Evolutionary conservation across 92 coral and sea anemone genomes (phyloP).

Genomic region (Paragorgia papillata): DNA sequence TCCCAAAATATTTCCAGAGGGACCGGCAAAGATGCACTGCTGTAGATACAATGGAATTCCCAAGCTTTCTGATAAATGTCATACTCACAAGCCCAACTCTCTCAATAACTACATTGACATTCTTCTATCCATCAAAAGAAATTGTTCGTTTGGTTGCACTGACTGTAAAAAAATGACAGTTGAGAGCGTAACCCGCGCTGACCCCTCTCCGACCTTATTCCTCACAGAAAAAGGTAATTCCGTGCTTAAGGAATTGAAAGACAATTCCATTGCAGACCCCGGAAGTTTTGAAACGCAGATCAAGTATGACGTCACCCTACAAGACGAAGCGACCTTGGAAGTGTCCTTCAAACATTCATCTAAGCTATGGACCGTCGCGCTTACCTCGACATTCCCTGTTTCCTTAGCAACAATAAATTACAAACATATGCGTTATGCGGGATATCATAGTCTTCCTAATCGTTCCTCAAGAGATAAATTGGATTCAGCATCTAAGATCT

Average conservation of each 20-base stretch:
- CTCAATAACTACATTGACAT: conserved; percentile 5
- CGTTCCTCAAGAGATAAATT: no score
- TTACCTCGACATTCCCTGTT: not conserved
- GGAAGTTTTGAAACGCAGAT: not conserved
- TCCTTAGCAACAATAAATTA: not conserved
- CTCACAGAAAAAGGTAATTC: not conserved
- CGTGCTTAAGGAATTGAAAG: not conserved
- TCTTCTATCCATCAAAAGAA: not conserved
- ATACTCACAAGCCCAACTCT: not conserved
- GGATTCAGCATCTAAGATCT: no score
- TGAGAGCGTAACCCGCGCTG: not conserved
- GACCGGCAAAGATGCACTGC: not conserved
- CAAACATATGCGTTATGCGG: no score
- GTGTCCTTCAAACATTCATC: not conserved
- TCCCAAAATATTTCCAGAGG: conserved; percentile 19
- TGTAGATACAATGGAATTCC: not conserved
- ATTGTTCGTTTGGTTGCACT: not conserved
- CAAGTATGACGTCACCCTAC: not conserved
- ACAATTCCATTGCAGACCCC: not conserved
- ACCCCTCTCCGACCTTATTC: not conserved
- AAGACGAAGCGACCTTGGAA: not conserved
- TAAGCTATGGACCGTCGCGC: not conserved
- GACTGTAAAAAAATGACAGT: not conserved
- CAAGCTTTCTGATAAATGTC: no score
- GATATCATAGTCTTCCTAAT: no score